A percentile compares a stretch with the other conserved stretches of the same genome.
These are phyloP conservation scores for Pedetes capensis DNA, from an alignment of 2,113 vertebrate species.

Conservation along the genomic window DNA sequence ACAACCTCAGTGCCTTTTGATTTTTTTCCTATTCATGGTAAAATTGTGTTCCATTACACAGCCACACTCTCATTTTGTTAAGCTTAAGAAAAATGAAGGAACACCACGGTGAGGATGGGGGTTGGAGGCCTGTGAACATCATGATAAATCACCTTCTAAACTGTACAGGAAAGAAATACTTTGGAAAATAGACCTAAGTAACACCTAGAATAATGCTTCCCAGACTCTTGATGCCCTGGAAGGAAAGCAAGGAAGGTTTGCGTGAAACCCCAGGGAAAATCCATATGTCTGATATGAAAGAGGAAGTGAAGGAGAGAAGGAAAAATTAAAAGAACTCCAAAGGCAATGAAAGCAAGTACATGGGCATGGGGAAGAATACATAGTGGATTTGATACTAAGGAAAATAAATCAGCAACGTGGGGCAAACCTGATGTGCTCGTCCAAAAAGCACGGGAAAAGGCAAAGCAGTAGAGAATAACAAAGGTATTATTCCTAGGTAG, in stretches of 20 bases:
- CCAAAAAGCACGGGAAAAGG: neutral
- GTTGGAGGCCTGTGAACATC: accelerated
- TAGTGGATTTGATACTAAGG: accelerated
- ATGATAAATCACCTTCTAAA: too few species aligned
- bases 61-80: too few species aligned
- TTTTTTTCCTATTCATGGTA: too few species aligned
- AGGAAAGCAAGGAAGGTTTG: neutral
- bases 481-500: neutral
- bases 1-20: too few species aligned
- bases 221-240: neutral
- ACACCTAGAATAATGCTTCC: neutral
- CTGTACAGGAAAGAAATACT: neutral
- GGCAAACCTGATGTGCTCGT: neutral
- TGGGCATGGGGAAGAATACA: too few species aligned
- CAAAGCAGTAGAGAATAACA: neutral
- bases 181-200: neutral
- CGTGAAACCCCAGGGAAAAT: neutral
- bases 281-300: too few species aligned
- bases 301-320: neutral
- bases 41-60: too few species aligned
- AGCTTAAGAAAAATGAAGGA: neutral
- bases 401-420: accelerated
- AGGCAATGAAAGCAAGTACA: neutral
- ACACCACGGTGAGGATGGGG: neutral
- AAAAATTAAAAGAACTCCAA: neutral